Evolutionary conservation across 2,113 vertebrate genomes (phyloP), one percentile per base, ranked within the genome.

Genomic region (Pipra filicauda): DNA sequence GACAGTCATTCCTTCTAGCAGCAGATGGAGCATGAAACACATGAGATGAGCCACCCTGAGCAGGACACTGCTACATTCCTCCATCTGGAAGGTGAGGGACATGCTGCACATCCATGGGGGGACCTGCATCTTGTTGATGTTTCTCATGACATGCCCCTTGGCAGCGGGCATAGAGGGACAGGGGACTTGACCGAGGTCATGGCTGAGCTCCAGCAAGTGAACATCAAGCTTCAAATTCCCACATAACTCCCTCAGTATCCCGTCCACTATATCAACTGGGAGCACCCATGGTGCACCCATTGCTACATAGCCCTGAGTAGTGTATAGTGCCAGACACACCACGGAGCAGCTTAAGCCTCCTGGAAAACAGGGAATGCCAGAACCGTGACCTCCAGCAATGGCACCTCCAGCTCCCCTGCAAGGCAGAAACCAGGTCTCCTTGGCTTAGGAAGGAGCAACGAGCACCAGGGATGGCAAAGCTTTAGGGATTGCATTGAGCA

Each of bases 141-240:
- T 35, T 66, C 23, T n/a, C 26, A 73, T 65, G 55, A 35, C 46
- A 51, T 1, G 0, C 15, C 13, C 30, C 43, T 67, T n/a, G 33
- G 14, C 17, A 5, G 15, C 0, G 0, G 43, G 15, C 22, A 15
- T 0, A 5, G 43, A 73, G 16, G 27, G 85, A 43, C 1, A 15
- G 18, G 17, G 35, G 66, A 54, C 43, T 54, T 19, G 6, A 67
- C 15, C 1, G 1, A 89, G 31, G 61, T n/a, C 13, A 0, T 4
- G 59, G 16, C 31, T 27, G 51, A 91, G 19, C 31, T 84, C 62
- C 78, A 55, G 5, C 15, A 62, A 19, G 13, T 1, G 15, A 86
- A 22, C 72, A 39, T 16, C 41, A 66, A 19, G 35, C 75, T 85
- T 35, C 46, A 35, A 41, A 92, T 44, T 28, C 65, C 37, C 37